Evolutionary conservation across 2,888 invertebrate genomes (phyloP).

Genomic region (Himalopsyche anomala): DNA sequence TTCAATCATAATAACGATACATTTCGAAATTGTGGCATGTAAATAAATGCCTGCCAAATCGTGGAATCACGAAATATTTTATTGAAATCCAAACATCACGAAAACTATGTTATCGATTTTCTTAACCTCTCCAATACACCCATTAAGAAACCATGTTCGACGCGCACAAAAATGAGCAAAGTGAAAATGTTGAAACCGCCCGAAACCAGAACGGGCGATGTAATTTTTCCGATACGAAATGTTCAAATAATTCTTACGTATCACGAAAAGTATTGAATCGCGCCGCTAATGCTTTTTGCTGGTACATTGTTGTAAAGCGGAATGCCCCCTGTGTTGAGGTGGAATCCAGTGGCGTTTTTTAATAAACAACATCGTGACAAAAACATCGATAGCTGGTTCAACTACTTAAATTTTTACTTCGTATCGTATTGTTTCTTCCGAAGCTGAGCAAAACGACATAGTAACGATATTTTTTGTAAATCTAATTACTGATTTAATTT

Average conservation of each 20-base stretch:
- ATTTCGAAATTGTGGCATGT: no score
- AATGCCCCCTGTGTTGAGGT: constrained; percentile 7
- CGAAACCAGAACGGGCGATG: background rate
- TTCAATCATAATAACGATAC: no score
- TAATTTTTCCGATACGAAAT: constrained; percentile 14
- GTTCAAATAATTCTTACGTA: constrained; percentile 5
- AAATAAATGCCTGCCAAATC: no score
- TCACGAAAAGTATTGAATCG: constrained; percentile 32
- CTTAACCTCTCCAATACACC: background rate
- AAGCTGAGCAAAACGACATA: no score
- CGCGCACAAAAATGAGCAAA: background rate
- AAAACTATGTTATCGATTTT: constrained; percentile 22
- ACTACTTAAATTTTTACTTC: no score
- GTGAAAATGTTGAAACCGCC: background rate
- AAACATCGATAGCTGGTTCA: background rate
- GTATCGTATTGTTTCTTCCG: no score
- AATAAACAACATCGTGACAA: background rate
- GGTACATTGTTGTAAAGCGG: constrained; percentile 10
- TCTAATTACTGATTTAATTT: no score
- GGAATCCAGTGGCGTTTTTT: background rate
- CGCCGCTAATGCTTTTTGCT: background rate
- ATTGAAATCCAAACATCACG: background rate
- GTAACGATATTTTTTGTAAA: no score
- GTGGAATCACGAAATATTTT: background rate
- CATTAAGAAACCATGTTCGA: constrained; percentile 7